These are phyloP conservation scores for Hycleus cichorii DNA, from an alignment of 1,140 invertebrate genomes.

Conservation along the genomic window DNA sequence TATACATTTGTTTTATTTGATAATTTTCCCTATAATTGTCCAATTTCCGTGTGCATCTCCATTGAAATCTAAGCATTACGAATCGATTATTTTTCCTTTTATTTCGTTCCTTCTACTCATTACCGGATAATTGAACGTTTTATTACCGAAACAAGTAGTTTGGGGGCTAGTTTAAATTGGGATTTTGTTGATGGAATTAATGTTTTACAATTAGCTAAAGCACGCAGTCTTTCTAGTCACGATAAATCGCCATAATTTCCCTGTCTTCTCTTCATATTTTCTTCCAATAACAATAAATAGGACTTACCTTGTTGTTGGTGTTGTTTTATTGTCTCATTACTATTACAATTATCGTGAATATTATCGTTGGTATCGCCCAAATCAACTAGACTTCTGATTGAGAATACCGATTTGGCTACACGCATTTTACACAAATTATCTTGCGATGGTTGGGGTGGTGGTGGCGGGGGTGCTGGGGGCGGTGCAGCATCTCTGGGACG, in stretches of 20 bases:
- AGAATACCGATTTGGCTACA: constrained; percentile 50
- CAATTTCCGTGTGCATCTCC: no score
- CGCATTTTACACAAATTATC: constrained; percentile 40
- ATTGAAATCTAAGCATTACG: no score
- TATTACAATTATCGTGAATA: not conserved
- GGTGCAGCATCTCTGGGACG: constrained; percentile 21
- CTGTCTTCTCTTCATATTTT: not conserved
- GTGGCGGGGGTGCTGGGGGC: not conserved
- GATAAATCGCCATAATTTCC: not conserved
- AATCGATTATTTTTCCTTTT: no score
- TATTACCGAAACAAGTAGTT: no score
- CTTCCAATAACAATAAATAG: not conserved
- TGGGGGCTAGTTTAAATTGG: no score
- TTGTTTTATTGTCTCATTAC: not conserved
- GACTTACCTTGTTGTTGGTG: not conserved
- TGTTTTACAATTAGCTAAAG: no score
- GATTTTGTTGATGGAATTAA: no score
- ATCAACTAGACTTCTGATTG: constrained; percentile 49
- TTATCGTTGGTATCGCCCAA: constrained; percentile 40
- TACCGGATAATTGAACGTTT: no score
- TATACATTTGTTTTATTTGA: no score
- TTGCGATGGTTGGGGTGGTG: not conserved
- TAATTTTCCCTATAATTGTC: no score
- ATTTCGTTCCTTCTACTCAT: no score
- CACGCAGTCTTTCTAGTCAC: not conserved